Evolutionary conservation across 2,888 invertebrate genomes (phyloP), one percentile per base, ranked within the genome.

Genomic region (Pelosia muscerda): DNA sequence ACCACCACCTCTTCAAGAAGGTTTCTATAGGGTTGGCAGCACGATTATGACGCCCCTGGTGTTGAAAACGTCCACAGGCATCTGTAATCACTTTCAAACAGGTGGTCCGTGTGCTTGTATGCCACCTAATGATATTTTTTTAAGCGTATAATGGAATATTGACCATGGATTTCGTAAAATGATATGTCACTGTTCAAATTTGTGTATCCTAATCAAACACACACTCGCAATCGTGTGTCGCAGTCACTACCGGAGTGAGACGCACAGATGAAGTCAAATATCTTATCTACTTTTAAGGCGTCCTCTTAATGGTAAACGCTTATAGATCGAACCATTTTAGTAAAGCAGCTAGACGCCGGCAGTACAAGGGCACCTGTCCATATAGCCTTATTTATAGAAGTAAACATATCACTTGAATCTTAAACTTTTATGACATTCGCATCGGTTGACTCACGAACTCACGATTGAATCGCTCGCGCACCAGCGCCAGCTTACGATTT

Each of bases 291-390:
- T 55, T 25, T 26, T 26, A 56, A 56, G 23, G 26, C 56, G 26
- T 56, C 26, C 19, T 26, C 56, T 57, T 73, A 71, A 71, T 76
- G 74, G 79, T 79, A 79, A 75, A 63, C 72, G 63, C 72, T 74
- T 75, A 68, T 75, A 76, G 80, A 72, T 79, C 77, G 67, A 69
- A 84, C 90, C 90, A 86, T 90, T 88, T 90, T 86, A 83, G 89
- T 87, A 75, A 69, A 78, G 74, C 79, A 76, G 65, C 81, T 82
- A 84, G 86, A 84, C 84, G 86, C 86, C 85, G 86, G 84, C 87
- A 84, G 78, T 74, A 80, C 86, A 82, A 86, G 86, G 85, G 84
- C 89, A 86, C 85, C 85, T 82, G 83, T 79, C 77, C 66, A 55
- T 65, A 63, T 77, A 72, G 76, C 84, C 85, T 79, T 88, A 86